phyloP scores from a whole-genome alignment of 2,113 vertebrate genomes.

The Mungos mungo region DNA sequence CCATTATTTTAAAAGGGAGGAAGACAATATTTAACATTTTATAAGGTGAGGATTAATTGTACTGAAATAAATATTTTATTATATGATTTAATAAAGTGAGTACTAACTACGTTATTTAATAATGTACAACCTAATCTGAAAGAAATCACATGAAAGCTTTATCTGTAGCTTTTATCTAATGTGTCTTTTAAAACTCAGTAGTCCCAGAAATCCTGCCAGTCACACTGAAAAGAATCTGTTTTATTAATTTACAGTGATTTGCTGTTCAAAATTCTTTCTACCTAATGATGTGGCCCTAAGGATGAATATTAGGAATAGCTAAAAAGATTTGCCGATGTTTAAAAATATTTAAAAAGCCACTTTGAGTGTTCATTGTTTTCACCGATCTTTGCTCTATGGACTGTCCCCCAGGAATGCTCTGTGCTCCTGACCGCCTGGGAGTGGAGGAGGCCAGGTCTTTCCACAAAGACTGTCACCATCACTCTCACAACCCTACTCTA shows the following conservation, averaged over 20 bases:
- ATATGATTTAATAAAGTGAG: slow-evolving; percentile 24
- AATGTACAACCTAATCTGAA: background rate
- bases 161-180: slow-evolving; percentile 19
- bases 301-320: slow-evolving; percentile 8
- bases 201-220: slow-evolving; percentile 23
- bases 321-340: background rate
- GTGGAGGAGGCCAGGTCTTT: background rate
- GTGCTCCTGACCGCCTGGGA: background rate
- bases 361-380: background rate
- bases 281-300: background rate
- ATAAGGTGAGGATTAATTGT: background rate
- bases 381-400: background rate
- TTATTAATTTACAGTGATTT: slow-evolving; percentile 48
- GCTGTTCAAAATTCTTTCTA: background rate
- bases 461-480: background rate
- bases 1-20: background rate
- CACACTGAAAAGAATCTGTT: background rate
- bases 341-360: background rate
- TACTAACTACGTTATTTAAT: slow-evolving; percentile 39
- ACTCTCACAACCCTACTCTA: background rate
- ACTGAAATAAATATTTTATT: slow-evolving; percentile 41
- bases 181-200: slow-evolving; percentile 37
- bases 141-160: slow-evolving; percentile 41
- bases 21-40: slow-evolving; percentile 43
- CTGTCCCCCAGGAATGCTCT: background rate